Percentiles rank a stretch among this genome's conserved stretches.
phyloP scores from a whole-genome alignment of 2,113 vertebrate species.

The Chionodraco myersi region DNA sequence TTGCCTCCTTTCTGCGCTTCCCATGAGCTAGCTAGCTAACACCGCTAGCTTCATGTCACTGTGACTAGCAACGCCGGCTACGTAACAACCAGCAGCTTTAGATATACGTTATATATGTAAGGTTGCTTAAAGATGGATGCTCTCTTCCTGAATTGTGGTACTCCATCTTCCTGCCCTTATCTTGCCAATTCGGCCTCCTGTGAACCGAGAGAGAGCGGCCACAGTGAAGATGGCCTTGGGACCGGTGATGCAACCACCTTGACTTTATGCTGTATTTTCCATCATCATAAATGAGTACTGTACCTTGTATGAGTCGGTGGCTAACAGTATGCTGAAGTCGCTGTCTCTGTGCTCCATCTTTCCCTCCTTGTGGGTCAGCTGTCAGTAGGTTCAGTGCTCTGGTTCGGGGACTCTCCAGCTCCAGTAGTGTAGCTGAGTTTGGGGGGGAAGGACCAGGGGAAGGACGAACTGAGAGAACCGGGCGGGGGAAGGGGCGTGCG shows the following conservation, averaged over 20 bases:
- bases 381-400: constrained; percentile 74
- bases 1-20: constrained; percentile 13
- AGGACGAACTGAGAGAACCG: constrained; percentile 43
- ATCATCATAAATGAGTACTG: constrained; percentile 7
- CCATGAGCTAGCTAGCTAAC: constrained; percentile 50
- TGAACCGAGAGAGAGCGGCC: constrained; percentile 40
- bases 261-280: constrained; percentile 55
- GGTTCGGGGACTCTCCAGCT: constrained; percentile 19
- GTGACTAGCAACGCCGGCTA: constrained; percentile 17
- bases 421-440: constrained; percentile 25
- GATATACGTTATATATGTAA: background rate
- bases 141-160: constrained; percentile 22
- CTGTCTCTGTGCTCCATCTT: constrained; percentile 90
- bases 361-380: constrained; percentile 70
- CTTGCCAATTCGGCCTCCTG: constrained; percentile 60
- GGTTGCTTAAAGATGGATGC: constrained; percentile 34
- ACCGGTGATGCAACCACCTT: constrained; percentile 79
- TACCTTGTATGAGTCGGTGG: constrained; percentile 97
- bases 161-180: constrained; percentile 38
- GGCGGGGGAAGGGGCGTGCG: constrained; percentile 53
- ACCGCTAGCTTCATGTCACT: constrained; percentile 44
- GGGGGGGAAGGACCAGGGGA: constrained; percentile 28
- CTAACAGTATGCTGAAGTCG: constrained; percentile 92
- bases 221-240: constrained; percentile 77
- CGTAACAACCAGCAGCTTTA: background rate